phyloP scores from a whole-genome alignment of 2,888 invertebrate genomes.

The Tinea trinotella region DNA sequence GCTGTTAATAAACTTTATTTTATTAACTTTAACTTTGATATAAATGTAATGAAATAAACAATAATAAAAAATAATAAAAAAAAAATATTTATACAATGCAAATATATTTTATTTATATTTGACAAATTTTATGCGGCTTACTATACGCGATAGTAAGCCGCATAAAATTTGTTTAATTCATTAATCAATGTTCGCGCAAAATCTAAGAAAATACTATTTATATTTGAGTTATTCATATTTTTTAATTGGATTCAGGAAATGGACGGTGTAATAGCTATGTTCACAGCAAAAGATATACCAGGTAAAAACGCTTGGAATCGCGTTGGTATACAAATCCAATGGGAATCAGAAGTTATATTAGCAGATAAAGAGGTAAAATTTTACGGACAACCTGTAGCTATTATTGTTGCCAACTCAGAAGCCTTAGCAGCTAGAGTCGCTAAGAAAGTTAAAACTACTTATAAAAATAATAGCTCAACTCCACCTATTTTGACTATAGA shows the following conservation, averaged over 20 bases:
- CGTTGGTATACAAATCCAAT: slow-evolving; percentile 41
- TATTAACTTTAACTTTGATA: too few relatives aligned
- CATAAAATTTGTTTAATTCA: too few relatives aligned
- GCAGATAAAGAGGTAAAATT: slow-evolving; percentile 69
- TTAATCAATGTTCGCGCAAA: too few relatives aligned
- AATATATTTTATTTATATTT: too few relatives aligned
- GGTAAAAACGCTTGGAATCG: slow-evolving; percentile 73
- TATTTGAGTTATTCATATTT: too few relatives aligned
- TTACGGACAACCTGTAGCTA: slow-evolving; percentile 79
- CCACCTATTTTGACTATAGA: slow-evolving; percentile 50
- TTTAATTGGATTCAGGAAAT: slow-evolving; percentile 57
- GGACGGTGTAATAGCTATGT: slow-evolving; percentile 76
- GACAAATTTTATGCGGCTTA: too few relatives aligned
- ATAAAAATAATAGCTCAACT: slow-evolving; percentile 44
- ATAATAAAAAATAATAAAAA: too few relatives aligned
- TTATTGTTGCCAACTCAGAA: slow-evolving; percentile 76
- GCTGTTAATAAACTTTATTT: too few relatives aligned
- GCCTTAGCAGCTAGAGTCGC: slow-evolving; percentile 70
- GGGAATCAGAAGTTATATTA: slow-evolving; percentile 62
- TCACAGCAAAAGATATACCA: slow-evolving; percentile 78
- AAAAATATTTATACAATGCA: too few relatives aligned
- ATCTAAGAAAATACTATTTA: too few relatives aligned
- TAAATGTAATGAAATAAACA: too few relatives aligned
- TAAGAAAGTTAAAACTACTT: slow-evolving; percentile 71
- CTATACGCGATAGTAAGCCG: too few relatives aligned